Evolutionary conservation across 2,797 vertebrate genomes (phyloP).

Genomic region (Syngnathus rostellatus): DNA sequence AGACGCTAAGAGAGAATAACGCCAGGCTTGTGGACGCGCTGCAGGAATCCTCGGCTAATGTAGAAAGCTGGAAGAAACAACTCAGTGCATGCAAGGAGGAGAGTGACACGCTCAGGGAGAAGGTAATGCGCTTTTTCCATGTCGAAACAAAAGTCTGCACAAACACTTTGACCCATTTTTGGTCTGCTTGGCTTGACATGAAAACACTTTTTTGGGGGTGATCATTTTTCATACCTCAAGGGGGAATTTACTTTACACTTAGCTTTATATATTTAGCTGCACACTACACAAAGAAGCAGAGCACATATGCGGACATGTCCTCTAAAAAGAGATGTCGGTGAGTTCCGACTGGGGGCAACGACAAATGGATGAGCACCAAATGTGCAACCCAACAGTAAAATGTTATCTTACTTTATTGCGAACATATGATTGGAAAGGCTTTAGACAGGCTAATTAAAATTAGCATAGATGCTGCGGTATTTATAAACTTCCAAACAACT

Average conservation of each 20-base stretch:
- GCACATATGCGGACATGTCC: neutral
- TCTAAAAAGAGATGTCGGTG: neutral
- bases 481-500: neutral
- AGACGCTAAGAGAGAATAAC: constrained; percentile 87
- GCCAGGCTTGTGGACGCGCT: constrained; percentile 79
- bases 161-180: neutral
- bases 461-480: neutral
- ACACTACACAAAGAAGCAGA: neutral
- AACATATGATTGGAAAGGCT: neutral
- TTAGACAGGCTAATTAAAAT: neutral
- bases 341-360: neutral
- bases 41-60: constrained; percentile 84
- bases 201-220: neutral
- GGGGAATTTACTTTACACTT: neutral
- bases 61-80: constrained; percentile 91
- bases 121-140: constrained; percentile 63
- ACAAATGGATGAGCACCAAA: neutral
- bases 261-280: neutral
- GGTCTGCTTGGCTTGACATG: neutral
- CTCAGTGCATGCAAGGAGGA: constrained; percentile 83
- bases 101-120: constrained; percentile 79
- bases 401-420: neutral
- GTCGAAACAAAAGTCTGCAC: constrained; percentile 7
- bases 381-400: no score
- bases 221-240: neutral